These are phyloP conservation scores for Crossocerus cetratus DNA, from an alignment of 2,888 invertebrate genomes.

Conservation along the genomic window DNA sequence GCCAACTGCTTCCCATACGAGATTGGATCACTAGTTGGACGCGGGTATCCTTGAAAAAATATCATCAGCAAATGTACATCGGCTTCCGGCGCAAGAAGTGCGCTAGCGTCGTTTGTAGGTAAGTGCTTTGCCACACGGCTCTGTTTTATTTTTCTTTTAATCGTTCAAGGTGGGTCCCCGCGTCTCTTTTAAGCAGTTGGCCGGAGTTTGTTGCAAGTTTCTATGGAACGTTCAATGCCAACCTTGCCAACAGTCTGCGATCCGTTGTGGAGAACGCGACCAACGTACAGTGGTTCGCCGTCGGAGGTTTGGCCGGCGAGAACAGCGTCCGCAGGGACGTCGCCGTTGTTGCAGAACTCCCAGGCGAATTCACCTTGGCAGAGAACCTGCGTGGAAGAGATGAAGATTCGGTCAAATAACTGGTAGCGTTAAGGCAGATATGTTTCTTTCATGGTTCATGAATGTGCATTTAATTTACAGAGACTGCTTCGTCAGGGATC, in stretches of 20 bases:
- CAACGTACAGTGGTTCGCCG: slow-evolving; percentile 84
- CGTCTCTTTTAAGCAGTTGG: too few relatives aligned
- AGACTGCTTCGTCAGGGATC: background rate
- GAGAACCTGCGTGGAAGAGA: slow-evolving; percentile 78
- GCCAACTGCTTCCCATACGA: too few relatives aligned
- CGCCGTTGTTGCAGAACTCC: slow-evolving; percentile 81
- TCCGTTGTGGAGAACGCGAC: slow-evolving; percentile 83
- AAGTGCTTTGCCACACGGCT: too few relatives aligned
- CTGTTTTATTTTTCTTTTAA: too few relatives aligned
- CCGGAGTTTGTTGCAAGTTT: too few relatives aligned
- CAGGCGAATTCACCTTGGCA: slow-evolving; percentile 82
- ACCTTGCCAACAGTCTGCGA: slow-evolving; percentile 86
- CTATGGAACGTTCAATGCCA: slow-evolving; percentile 9
- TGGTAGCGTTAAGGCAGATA: background rate
- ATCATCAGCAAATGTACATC: too few relatives aligned
- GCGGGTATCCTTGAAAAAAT: too few relatives aligned
- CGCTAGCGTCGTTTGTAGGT: too few relatives aligned
- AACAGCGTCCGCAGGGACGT: slow-evolving; percentile 83
- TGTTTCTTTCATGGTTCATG: background rate
- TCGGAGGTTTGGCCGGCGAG: slow-evolving; percentile 82
- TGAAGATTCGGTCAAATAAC: too few relatives aligned
- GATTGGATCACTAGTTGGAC: too few relatives aligned
- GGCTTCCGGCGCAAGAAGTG: too few relatives aligned
- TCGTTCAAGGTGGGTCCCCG: too few relatives aligned
- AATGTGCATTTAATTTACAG: background rate